A percentile compares a stretch with the other conserved stretches of the same genome.
These are phyloP conservation scores for Malurus melanocephalus DNA, from an alignment of 2,113 vertebrate species.

Conservation along the genomic window DNA sequence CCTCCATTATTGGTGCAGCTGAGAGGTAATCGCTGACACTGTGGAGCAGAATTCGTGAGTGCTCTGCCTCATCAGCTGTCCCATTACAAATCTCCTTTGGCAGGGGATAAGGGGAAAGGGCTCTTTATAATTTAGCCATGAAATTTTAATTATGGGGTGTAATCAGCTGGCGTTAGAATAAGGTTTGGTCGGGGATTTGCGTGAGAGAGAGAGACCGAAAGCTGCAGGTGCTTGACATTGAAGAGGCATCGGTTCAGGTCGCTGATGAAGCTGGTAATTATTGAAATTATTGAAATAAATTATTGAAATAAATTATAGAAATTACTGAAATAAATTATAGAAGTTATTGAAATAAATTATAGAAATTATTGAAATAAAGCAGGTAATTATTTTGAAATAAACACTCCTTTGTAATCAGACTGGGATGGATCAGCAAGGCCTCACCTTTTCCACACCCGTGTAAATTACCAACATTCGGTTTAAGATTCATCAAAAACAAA, in stretches of 20 bases:
- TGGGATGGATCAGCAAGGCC: background rate
- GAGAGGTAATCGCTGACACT: conserved; percentile 3
- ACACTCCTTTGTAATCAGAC: background rate
- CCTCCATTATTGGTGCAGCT: conserved; percentile 8
- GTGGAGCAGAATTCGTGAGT: background rate
- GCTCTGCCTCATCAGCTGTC: background rate
- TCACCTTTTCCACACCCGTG: background rate
- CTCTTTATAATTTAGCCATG: background rate
- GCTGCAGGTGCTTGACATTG: background rate
- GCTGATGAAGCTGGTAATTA: background rate
- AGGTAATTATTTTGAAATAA: background rate
- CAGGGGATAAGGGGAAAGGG: background rate
- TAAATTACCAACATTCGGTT: background rate
- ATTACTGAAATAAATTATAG: too few species aligned
- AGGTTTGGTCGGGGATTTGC: background rate
- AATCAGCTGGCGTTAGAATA: background rate
- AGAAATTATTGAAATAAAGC: background rate
- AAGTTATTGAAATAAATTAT: background rate
- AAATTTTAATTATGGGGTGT: conserved; percentile 5
- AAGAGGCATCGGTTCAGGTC: background rate
- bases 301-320: too few species aligned
- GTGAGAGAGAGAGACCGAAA: background rate
- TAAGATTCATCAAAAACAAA: background rate
- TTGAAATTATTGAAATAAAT: background rate
- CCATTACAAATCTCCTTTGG: background rate